Evolutionary conservation across 1,140 invertebrate species (phyloP).

Genomic region (Drosophila mojavensis): DNA sequence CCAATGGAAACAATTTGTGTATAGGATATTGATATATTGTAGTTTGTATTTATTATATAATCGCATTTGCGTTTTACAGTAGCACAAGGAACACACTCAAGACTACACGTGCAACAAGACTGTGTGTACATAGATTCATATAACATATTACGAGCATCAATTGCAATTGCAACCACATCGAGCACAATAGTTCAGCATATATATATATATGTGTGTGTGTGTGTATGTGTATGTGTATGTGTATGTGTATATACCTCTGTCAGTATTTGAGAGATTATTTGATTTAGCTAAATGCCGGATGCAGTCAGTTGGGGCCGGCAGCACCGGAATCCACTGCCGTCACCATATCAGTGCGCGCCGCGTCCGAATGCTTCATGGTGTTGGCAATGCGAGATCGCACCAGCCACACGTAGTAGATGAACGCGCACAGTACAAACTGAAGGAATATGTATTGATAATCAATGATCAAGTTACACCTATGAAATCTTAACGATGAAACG

Average conservation of each 20-base stretch:
- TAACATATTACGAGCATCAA: constrained; percentile 29
- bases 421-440: constrained; percentile 67
- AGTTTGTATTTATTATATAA: constrained; percentile 11
- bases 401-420: constrained; percentile 71
- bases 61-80: constrained; percentile 8
- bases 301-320: constrained; percentile 46
- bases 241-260: constrained; percentile 3
- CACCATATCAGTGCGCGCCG: constrained; percentile 4
- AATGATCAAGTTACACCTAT: constrained; percentile 67
- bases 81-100: constrained; percentile 5
- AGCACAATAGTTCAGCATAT: constrained; percentile 31
- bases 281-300: constrained; percentile 67
- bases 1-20: background rate
- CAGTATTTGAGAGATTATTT: constrained; percentile 67
- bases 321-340: background rate
- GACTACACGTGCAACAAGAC: constrained; percentile 11
- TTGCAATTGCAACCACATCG: constrained; percentile 46
- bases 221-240: too few species aligned
- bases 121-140: constrained; percentile 17
- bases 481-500: constrained; percentile 73
- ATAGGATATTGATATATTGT: background rate
- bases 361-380: background rate
- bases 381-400: constrained; percentile 42
- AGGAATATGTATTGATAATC: constrained; percentile 77
- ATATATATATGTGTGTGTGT: constrained; percentile 4